Evolutionary conservation across 1,140 invertebrate genomes (phyloP).

Genomic region (Linepithema humile): DNA sequence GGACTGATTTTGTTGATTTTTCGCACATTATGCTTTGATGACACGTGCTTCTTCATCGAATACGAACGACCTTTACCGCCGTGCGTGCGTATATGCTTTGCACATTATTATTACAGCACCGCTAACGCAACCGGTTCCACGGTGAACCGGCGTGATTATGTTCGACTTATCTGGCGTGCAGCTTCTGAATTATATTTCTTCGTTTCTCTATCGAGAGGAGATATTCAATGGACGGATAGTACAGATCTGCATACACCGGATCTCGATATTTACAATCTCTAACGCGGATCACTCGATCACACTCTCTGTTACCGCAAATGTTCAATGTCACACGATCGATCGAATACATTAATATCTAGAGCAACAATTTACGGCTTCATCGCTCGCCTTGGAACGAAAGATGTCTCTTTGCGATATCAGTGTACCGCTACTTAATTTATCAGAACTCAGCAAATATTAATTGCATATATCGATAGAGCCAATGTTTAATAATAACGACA

Average conservation of each 20-base stretch:
- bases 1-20: background rate
- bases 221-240: slow-evolving; percentile 47
- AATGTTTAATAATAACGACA: background rate
- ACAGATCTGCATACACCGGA: slow-evolving; percentile 34
- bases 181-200: slow-evolving; percentile 27
- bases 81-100: slow-evolving; percentile 16
- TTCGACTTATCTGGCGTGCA: slow-evolving; percentile 30
- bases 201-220: slow-evolving; percentile 34
- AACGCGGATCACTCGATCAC: background rate
- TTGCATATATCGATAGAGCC: background rate
- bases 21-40: background rate
- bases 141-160: slow-evolving; percentile 50
- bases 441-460: background rate
- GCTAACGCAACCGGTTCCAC: slow-evolving; percentile 61
- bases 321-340: slow-evolving; percentile 23
- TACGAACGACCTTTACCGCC: slow-evolving; percentile 55
- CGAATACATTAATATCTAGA: slow-evolving; percentile 44
- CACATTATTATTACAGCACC: slow-evolving; percentile 57
- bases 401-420: background rate
- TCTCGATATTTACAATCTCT: slow-evolving; percentile 26
- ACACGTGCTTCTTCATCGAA: slow-evolving; percentile 14
- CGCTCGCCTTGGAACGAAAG: background rate
- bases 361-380: background rate
- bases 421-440: slow-evolving; percentile 1
- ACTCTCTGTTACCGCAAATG: slow-evolving; percentile 29